Percentiles rank a stretch among this genome's conserved stretches.
Conservation (phyloP, 2,888 invertebrate species). For the Apotomis betuletana region DNA sequence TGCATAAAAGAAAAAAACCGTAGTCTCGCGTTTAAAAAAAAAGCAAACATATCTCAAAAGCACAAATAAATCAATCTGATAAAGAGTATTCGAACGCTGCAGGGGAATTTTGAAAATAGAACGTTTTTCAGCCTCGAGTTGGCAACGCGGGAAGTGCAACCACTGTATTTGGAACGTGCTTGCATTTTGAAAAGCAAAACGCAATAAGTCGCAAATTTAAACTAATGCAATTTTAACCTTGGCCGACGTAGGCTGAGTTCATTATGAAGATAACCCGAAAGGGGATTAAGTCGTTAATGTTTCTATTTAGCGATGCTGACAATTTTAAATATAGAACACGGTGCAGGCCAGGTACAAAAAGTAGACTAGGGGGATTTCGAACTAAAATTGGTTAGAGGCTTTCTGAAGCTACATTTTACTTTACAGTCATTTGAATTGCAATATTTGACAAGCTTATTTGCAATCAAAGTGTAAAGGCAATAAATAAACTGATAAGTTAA, state of each 20-base stretch:
- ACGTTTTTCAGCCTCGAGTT: conserved; percentile 48
- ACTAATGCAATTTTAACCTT: neutral
- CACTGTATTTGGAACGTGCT: conserved; percentile 31
- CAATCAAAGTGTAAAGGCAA: too few species aligned
- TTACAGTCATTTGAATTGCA: too few species aligned
- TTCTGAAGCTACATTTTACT: neutral
- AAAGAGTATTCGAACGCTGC: conserved; percentile 49
- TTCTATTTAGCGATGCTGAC: conserved; percentile 10
- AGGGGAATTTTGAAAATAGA: conserved; percentile 60
- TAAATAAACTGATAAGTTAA: too few species aligned
- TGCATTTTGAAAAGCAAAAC: neutral
- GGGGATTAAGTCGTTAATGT: neutral
- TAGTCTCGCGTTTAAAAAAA: conserved; percentile 10
- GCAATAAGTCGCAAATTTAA: neutral
- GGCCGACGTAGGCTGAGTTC: neutral
- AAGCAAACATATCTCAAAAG: conserved; percentile 16
- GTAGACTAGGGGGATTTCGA: neutral
- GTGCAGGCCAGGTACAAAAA: conserved; percentile 26
- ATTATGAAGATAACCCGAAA: neutral
- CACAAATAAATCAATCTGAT: conserved; percentile 31
- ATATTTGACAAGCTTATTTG: too few species aligned
- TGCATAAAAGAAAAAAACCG: conserved; percentile 27
- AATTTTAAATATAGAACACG: conserved; percentile 31
- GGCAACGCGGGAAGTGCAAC: conserved; percentile 51
- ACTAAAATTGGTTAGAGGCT: neutral